phyloP scores from a whole-genome alignment of 2,888 invertebrate genomes.

The Nematopogon swammerdamellus region DNA sequence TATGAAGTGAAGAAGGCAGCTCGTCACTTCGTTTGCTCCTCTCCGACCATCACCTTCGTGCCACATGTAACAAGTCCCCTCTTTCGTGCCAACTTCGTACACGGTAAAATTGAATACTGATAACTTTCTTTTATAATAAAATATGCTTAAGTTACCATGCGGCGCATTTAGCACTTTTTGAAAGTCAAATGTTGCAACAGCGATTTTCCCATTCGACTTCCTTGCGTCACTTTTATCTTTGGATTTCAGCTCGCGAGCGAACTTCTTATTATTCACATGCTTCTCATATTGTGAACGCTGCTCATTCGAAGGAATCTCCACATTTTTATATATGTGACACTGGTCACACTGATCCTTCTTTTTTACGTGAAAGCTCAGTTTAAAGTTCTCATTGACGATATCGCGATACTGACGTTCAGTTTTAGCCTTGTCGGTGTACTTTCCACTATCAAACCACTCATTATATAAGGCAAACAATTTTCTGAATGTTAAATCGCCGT shows the following conservation, averaged over 20 bases:
- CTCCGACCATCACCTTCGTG: constrained; percentile 6
- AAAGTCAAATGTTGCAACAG: constrained; percentile 1
- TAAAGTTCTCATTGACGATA: constrained; percentile 1
- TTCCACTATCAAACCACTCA: not conserved
- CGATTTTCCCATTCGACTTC: constrained; percentile 1
- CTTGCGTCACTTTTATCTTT: constrained; percentile 1
- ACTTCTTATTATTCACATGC: constrained; percentile 1
- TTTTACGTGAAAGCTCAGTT: constrained; percentile 1
- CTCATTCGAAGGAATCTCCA: constrained; percentile 1
- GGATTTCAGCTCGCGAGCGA: constrained; percentile 1
- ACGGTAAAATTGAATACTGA: constrained; percentile 3
- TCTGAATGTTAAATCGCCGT: no score
- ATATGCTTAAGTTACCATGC: constrained; percentile 1
- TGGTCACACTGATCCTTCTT: constrained; percentile 2
- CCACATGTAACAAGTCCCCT: constrained; percentile 11
- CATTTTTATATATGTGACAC: constrained; percentile 2
- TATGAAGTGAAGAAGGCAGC: constrained; percentile 6
- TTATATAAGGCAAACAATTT: constrained; percentile 2
- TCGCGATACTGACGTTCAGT: constrained; percentile 2
- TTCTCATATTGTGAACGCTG: not conserved
- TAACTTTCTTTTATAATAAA: constrained; percentile 2
- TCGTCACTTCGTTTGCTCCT: constrained; percentile 9
- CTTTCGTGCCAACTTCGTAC: not conserved
- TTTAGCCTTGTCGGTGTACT: constrained; percentile 1
- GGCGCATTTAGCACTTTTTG: constrained; percentile 2